Conservation (phyloP, 2,113 vertebrate genomes). For the Hippotragus niger region DNA sequence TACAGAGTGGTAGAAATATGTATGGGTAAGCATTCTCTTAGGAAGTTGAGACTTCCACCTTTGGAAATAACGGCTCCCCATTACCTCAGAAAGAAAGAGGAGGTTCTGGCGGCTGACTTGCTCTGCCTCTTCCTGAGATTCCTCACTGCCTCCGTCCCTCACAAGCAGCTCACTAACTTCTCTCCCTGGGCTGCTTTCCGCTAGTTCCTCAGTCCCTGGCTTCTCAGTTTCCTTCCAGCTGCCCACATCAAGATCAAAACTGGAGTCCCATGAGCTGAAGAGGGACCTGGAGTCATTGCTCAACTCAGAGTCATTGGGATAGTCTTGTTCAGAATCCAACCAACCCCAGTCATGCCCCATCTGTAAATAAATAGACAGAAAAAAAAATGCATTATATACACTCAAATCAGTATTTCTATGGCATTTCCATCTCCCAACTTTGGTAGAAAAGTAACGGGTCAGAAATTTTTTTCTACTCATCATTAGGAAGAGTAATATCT, state of each 20-base stretch:
- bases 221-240: conserved; percentile 77
- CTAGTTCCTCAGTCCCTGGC: conserved; percentile 55
- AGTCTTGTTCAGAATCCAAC: conserved; percentile 66
- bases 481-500: conserved; percentile 4
- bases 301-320: conserved; percentile 73
- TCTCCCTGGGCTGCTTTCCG: conserved; percentile 74
- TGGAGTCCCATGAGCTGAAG: conserved; percentile 77
- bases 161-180: conserved; percentile 64
- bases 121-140: conserved; percentile 57
- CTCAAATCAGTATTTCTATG: conserved; percentile 16
- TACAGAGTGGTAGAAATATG: not conserved
- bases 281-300: conserved; percentile 76
- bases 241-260: conserved; percentile 72
- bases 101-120: conserved; percentile 42
- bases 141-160: conserved; percentile 62
- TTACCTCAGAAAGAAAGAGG: conserved; percentile 80
- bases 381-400: conserved; percentile 45
- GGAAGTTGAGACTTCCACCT: not conserved
- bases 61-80: not conserved
- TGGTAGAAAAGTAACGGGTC: not conserved
- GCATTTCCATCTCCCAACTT: not conserved
- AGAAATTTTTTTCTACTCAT: conserved; percentile 25
- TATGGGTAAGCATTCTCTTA: not conserved
- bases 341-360: conserved; percentile 70
- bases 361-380: conserved; percentile 78